Evolutionary conservation across 1,140 invertebrate species (phyloP).

Genomic region (Cyclargus thomasi): DNA sequence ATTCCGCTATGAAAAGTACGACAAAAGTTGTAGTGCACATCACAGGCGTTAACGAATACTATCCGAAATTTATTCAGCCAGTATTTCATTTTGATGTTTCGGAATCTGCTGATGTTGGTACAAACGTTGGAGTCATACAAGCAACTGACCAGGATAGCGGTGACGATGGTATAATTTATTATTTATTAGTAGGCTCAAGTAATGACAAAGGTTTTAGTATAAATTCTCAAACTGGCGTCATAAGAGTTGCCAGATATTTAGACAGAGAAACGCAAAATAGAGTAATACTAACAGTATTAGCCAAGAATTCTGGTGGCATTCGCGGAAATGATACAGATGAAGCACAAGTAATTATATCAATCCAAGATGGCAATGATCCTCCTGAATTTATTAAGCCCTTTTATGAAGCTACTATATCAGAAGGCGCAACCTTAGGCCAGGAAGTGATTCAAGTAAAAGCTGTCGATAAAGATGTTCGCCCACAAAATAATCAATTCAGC

Average conservation of each 20-base stretch:
- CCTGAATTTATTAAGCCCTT: slow-evolving; percentile 88
- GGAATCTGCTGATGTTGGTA: slow-evolving; percentile 92
- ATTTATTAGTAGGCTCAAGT: slow-evolving; percentile 93
- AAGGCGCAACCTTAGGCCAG: slow-evolving; percentile 83
- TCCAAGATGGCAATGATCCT: slow-evolving; percentile 97
- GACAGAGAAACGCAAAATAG: slow-evolving; percentile 94
- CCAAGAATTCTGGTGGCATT: slow-evolving; percentile 95
- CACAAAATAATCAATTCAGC: slow-evolving; percentile 93
- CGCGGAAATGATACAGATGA: slow-evolving; percentile 96
- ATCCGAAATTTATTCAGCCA: slow-evolving; percentile 92
- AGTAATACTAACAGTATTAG: slow-evolving; percentile 92
- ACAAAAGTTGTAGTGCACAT: slow-evolving; percentile 86
- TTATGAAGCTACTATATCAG: slow-evolving; percentile 86
- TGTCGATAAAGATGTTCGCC: slow-evolving; percentile 91
- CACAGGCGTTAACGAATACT: slow-evolving; percentile 94
- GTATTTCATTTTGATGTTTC: slow-evolving; percentile 96
- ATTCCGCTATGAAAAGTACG: slow-evolving; percentile 85
- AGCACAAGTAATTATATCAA: slow-evolving; percentile 93
- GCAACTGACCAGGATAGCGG: slow-evolving; percentile 94
- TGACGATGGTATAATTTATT: slow-evolving; percentile 93
- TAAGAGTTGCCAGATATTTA: slow-evolving; percentile 87
- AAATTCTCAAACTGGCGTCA: slow-evolving; percentile 87
- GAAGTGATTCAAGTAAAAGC: slow-evolving; percentile 88
- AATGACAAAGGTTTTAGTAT: slow-evolving; percentile 95
- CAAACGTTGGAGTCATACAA: slow-evolving; percentile 88